Base-by-base conservation (phyloP, 1,140 invertebrate genomes). In the Drosophila sp. region DNA sequence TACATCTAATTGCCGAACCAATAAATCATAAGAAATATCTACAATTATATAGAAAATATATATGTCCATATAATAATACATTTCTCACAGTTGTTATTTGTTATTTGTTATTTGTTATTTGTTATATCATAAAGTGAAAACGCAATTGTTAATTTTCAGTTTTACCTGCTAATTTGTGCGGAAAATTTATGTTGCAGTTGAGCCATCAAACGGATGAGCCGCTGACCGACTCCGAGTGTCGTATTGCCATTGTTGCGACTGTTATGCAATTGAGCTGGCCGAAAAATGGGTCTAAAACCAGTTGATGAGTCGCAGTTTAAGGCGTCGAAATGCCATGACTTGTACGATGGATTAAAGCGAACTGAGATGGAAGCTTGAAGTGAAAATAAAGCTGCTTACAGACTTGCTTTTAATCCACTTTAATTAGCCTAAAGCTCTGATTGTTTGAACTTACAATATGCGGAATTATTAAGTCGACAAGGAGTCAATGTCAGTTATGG, bases 101-200 rank as follows among this genome's bases (percentile, higher is more conserved):
- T 72, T 72, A 72, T 54, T n/a, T n/a, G n/a, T n/a, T n/a, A n/a
- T 45, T 27, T 21, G 21, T 21, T 21, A 21, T 14, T 43, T 69
- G 69, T 72, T 72, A 72, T 54, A 67, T 59, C 70, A 72, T 45
- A 66, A 29, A 57, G 48, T 53, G 40, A 67, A 72, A 72, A 67
- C 64, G 54, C 27, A 50, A 34, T 62, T 32, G 18, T 48, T 34
- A 38, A 25, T n/a, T 8, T 38, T 58, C 27, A 11, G 27, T 59
- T 29, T 29, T 18, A 45, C 41, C 57, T 46, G 57, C 29, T 61
- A 69, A 73, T 69, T 73, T 73, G 54, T 54, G 45, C 53, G 66
- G 66, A 62, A 73, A 69, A 67, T 62, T 51, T 34, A 25, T 45
- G 13, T 41, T 11, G 14, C 14, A 38, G 27, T 14, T 38, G 16